phyloP scores from a whole-genome alignment of 2,113 vertebrate genomes.

The Pluvianellus socialis region DNA sequence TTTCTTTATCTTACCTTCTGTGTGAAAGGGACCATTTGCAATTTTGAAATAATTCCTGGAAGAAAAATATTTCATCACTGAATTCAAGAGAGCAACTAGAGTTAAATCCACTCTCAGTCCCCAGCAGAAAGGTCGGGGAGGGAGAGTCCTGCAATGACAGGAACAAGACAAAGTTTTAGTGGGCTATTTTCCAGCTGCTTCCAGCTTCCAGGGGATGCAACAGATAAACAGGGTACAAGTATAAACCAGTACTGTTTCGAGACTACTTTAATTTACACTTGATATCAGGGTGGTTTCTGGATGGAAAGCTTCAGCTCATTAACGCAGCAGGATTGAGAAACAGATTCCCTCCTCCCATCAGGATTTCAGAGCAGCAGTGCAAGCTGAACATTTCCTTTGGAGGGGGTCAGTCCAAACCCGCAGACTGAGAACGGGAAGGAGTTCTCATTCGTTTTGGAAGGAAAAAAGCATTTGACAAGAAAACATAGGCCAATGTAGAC shows the following conservation, averaged over 20 bases:
- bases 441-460: neutral
- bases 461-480: neutral
- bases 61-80: neutral
- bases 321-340: neutral
- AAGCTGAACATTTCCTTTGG: neutral
- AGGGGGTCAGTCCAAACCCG: neutral
- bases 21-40: neutral
- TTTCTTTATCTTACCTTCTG: neutral
- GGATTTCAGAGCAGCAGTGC: neutral
- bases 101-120: neutral
- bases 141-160: accelerated
- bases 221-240: neutral
- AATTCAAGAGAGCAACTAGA: neutral
- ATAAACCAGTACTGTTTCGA: neutral
- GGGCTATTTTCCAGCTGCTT: neutral
- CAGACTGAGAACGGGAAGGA: neutral
- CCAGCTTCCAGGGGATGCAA: neutral
- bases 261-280: neutral
- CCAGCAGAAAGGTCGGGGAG: neutral
- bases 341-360: neutral
- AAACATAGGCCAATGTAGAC: neutral
- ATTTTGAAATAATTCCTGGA: neutral
- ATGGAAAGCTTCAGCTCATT: neutral
- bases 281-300: neutral
- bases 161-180: neutral